phyloP scores from a whole-genome alignment of 2,797 vertebrate genomes.

The Myotis vivesi region DNA sequence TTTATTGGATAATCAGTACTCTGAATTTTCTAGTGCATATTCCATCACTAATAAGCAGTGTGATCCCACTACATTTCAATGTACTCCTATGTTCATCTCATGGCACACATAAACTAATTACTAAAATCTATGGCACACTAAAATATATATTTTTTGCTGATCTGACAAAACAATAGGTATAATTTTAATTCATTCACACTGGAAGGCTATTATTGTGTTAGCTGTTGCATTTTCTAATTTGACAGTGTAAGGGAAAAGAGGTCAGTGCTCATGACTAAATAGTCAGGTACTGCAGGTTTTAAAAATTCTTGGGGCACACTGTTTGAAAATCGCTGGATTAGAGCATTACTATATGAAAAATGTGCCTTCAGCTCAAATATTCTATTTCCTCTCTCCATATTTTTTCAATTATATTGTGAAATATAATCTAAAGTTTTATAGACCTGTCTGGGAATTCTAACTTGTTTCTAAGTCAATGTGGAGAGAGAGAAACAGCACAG shows the following conservation, averaged over 20 bases:
- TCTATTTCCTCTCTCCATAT: neutral
- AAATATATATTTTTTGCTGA: neutral
- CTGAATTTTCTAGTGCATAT: neutral
- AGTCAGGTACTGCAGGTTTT: neutral
- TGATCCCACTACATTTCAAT: neutral
- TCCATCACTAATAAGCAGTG: neutral
- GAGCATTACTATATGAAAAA: neutral
- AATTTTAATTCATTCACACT: neutral
- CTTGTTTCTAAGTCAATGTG: neutral
- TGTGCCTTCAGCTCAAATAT: neutral
- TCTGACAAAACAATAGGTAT: neutral
- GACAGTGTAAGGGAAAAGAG: neutral
- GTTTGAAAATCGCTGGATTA: neutral
- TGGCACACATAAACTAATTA: neutral
- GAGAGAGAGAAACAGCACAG: neutral
- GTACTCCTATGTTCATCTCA: neutral
- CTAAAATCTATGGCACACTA: neutral
- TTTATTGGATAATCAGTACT: neutral
- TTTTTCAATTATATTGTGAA: neutral
- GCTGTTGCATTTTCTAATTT: neutral
- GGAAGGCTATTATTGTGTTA: neutral
- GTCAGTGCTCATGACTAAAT: neutral
- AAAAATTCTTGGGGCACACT: neutral
- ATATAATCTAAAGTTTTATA: constrained; percentile 16
- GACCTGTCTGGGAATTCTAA: neutral